Percentiles rank a stretch among this genome's conserved stretches.
phyloP scores from a whole-genome alignment of 2,888 invertebrate genomes.

The Amiota minor region DNA sequence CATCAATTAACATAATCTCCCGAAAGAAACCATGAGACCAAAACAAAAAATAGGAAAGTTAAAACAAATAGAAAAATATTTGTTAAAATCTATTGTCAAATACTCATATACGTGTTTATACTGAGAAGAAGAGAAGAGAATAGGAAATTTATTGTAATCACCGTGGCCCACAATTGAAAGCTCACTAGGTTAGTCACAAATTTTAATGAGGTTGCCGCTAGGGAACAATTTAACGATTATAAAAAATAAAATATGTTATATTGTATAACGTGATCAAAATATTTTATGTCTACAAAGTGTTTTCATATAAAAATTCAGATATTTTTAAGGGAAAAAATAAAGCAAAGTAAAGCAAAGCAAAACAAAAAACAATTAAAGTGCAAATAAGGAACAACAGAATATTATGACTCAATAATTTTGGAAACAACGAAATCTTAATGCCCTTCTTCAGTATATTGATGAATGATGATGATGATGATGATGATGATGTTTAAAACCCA shows the following conservation, averaged over 20 bases:
- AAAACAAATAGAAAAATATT: not conserved
- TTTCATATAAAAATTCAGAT: not conserved
- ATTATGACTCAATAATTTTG: not conserved
- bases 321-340: not conserved
- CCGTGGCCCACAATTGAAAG: not conserved
- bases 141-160: not conserved
- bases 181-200: not conserved
- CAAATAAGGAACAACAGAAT: not conserved
- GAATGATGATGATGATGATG: too few relatives aligned
- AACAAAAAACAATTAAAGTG: not conserved
- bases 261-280: conserved; percentile 23
- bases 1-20: conserved; percentile 25
- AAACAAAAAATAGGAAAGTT: not conserved
- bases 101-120: not conserved
- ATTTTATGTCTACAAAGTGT: conserved; percentile 17
- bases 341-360: not conserved
- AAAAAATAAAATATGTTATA: conserved; percentile 1
- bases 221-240: conserved; percentile 22
- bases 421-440: too few relatives aligned
- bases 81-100: conserved; percentile 9
- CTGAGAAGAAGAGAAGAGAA: not conserved
- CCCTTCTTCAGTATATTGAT: too few relatives aligned
- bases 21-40: not conserved
- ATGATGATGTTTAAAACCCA: too few relatives aligned
- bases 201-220: conserved; percentile 26